phyloP scores from a whole-genome alignment of 1,140 invertebrate species.

The Pseudomyrmex sp. region DNA sequence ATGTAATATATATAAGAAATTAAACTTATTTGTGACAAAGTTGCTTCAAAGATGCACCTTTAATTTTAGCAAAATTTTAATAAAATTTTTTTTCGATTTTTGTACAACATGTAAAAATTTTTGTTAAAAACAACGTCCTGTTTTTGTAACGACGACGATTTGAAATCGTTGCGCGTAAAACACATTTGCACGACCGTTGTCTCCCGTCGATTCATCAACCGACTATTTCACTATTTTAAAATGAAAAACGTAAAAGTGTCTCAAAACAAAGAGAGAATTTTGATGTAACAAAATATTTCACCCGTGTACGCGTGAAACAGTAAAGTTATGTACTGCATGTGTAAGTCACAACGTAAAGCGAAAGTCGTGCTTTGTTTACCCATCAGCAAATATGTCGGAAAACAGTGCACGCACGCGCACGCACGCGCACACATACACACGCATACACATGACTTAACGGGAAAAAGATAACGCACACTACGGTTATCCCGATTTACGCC shows the following conservation, averaged over 20 bases:
- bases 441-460: background rate
- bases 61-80: too few relatives aligned
- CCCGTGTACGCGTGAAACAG: background rate
- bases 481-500: conserved; percentile 25
- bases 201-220: conserved; percentile 27
- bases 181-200: conserved; percentile 29
- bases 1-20: too few relatives aligned
- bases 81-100: too few relatives aligned
- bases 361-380: conserved; percentile 23
- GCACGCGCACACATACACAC: background rate
- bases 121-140: too few relatives aligned
- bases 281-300: conserved; percentile 27
- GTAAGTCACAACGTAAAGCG: conserved; percentile 4
- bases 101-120: too few relatives aligned
- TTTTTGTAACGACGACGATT: background rate
- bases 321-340: conserved; percentile 3
- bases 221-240: background rate
- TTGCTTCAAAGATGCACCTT: too few relatives aligned
- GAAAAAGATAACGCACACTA: conserved; percentile 6
- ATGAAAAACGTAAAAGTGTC: too few relatives aligned
- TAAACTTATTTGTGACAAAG: too few relatives aligned
- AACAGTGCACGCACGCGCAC: background rate
- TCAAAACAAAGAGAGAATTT: background rate
- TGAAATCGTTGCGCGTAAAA: conserved; percentile 24
- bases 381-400: conserved; percentile 19